A percentile compares a stretch with the other conserved stretches of the same genome.
phyloP scores from a whole-genome alignment of 1,140 invertebrate species.

The Aphaenogaster rudis region DNA sequence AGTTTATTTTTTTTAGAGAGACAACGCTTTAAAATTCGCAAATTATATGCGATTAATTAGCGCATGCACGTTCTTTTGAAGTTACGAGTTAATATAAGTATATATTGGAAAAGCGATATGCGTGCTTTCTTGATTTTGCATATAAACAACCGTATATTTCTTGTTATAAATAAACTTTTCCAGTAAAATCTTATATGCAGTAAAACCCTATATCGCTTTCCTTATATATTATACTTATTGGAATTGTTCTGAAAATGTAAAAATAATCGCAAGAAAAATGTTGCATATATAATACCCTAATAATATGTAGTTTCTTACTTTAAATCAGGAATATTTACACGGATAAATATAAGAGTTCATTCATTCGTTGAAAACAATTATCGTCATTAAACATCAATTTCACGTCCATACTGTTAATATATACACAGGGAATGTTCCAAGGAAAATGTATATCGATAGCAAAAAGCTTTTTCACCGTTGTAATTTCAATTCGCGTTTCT shows the following conservation, averaged over 20 bases:
- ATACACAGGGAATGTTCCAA: constrained; percentile 28
- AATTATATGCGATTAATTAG: neutral
- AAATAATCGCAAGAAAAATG: constrained; percentile 17
- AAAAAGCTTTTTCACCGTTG: neutral
- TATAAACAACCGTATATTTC: neutral
- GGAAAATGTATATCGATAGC: constrained; percentile 22
- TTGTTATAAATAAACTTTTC: constrained; percentile 11
- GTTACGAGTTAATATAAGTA: neutral
- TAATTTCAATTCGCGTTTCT: neutral
- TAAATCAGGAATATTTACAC: constrained; percentile 24
- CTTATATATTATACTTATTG: neutral
- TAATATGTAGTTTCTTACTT: constrained; percentile 9
- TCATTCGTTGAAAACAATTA: constrained; percentile 55
- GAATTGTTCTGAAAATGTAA: constrained; percentile 11
- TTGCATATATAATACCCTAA: neutral
- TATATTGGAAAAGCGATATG: constrained; percentile 32
- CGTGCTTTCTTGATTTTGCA: constrained; percentile 1
- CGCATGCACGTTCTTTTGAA: neutral
- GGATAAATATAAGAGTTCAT: constrained; percentile 20
- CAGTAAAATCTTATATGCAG: neutral
- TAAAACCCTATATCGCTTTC: neutral
- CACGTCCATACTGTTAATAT: constrained; percentile 17
- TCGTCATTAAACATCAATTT: constrained; percentile 23
- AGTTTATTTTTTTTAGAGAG: neutral
- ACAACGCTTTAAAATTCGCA: constrained; percentile 15